Percentiles rank a stretch among this genome's conserved stretches.
phyloP scores from a whole-genome alignment of 2,888 invertebrate species.

The Endomychus coccineus region DNA sequence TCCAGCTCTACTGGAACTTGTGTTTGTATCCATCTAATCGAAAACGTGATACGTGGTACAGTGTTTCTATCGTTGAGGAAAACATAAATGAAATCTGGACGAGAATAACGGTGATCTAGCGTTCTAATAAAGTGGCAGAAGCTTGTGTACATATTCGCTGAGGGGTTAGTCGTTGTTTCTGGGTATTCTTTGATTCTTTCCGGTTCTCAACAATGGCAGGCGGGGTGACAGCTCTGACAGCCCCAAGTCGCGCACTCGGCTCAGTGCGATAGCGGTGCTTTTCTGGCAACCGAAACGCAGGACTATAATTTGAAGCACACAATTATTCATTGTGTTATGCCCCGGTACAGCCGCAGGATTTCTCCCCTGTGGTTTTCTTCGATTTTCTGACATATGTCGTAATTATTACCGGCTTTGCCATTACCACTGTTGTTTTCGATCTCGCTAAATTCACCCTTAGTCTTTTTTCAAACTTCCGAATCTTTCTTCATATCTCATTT shows the following conservation, averaged over 20 bases:
- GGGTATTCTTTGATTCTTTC: conserved; percentile 18
- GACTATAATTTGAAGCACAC: conserved; percentile 31
- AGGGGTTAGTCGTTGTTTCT: conserved; percentile 17
- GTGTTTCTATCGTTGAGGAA: no score
- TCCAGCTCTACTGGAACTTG: no score
- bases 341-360: conserved; percentile 26
- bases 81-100: no score
- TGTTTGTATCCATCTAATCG: no score
- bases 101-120: no score
- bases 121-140: conserved; percentile 17
- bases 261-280: conserved; percentile 14
- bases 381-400: conserved; percentile 41
- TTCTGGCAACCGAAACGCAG: conserved; percentile 13
- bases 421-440: conserved; percentile 23
- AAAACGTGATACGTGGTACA: no score
- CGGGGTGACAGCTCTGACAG: conserved; percentile 21
- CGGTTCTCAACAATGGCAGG: conserved; percentile 23
- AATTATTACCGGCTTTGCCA: conserved; percentile 30
- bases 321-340: conserved; percentile 22
- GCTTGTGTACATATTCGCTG: conserved; percentile 12
- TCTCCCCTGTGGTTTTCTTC: conserved; percentile 40
- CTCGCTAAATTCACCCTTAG: conserved; percentile 19
- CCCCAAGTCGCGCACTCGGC: conserved; percentile 16
- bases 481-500: no score
- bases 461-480: no score